Evolutionary conservation across 2,888 invertebrate genomes (phyloP), one percentile per base, ranked within the genome.

Genomic region (Cantharis nigra): DNA sequence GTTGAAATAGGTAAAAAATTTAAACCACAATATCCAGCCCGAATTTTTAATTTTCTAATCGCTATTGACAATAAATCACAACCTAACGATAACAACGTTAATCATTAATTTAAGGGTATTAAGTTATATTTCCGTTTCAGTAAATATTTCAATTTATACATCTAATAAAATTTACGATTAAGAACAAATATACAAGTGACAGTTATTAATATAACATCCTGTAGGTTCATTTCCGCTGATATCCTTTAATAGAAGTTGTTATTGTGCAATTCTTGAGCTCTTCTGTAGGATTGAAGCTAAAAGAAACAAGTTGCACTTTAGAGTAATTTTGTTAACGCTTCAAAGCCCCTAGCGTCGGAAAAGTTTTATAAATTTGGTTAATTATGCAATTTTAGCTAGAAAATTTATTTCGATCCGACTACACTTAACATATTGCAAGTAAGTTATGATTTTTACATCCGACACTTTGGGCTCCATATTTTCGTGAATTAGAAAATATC

Each of bases 221-320:
- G 74, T 74, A 71, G 73, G 70, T 73, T 73, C 20, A 69, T 30
- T 70, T 74, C 26, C 18, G 71, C 73, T 62, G 20, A 63, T 71
- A 67, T 75, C 49, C 72, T 78, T 78, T 81, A 79, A 69, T 80
- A 82, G 71, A 81, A 82, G 80, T 81, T 83, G 75, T 82, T 82
- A 73, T 75, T 81, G 71, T 83, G 84, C 72, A 82, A 26, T 74
- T 84, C 84, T 75, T 87, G 86, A 69, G 83, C 81, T 79, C 82
- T 85, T 79, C 86, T 84, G 82, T 85, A 87, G 10, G 85, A 84
- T 80, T 85, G 85, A 63, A 87, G 81, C 87, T 87, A 84, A 64
- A 87, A 78, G 16, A 30, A 64, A 73, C 70, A 33, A 70, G 23
- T 23, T 26, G 11, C 49, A 49, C 49, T 65, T 49, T 49, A 49